phyloP scores from a whole-genome alignment of 1,140 invertebrate genomes.

The Drosophila bocqueti region DNA sequence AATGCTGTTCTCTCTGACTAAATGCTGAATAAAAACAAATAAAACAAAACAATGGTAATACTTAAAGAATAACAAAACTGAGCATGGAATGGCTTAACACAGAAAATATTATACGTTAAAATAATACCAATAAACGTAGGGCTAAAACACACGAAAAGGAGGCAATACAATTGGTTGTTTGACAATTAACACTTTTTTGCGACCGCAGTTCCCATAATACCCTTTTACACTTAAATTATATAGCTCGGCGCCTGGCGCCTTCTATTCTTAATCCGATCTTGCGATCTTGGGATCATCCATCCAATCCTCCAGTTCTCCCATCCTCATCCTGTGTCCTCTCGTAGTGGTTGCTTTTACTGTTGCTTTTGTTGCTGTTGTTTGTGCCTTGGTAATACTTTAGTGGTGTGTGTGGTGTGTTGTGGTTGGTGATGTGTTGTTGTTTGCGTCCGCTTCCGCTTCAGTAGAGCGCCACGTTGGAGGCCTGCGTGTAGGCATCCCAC shows the following conservation, averaged over 20 bases:
- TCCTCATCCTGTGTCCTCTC: conserved; percentile 30
- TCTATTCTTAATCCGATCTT: conserved; percentile 18
- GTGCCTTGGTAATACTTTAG: conserved; percentile 79
- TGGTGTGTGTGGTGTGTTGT: conserved; percentile 50
- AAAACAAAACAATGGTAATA: conserved; percentile 67
- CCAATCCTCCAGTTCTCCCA: not conserved
- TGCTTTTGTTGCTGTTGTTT: conserved; percentile 56
- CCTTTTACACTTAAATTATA: conserved; percentile 51
- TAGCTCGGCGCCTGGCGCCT: conserved; percentile 66
- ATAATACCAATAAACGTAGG: conserved; percentile 43
- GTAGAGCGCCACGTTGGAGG: conserved; percentile 77
- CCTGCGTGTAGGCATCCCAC: conserved; percentile 83
- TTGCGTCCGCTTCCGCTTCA: conserved; percentile 36
- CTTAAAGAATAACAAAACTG: conserved; percentile 52
- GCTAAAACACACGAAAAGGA: conserved; percentile 35
- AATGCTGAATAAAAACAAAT: conserved; percentile 34
- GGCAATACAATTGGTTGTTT: conserved; percentile 48
- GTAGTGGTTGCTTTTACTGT: conserved; percentile 36
- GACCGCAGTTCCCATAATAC: conserved; percentile 79
- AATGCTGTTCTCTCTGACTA: conserved; percentile 70
- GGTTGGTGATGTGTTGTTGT: conserved; percentile 32
- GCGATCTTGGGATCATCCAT: conserved; percentile 3
- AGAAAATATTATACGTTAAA: conserved; percentile 38
- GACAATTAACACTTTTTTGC: conserved; percentile 62
- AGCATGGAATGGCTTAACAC: conserved; percentile 63